Conservation (phyloP, 1,140 invertebrate species). For the Leptinotarsa lineolata region DNA sequence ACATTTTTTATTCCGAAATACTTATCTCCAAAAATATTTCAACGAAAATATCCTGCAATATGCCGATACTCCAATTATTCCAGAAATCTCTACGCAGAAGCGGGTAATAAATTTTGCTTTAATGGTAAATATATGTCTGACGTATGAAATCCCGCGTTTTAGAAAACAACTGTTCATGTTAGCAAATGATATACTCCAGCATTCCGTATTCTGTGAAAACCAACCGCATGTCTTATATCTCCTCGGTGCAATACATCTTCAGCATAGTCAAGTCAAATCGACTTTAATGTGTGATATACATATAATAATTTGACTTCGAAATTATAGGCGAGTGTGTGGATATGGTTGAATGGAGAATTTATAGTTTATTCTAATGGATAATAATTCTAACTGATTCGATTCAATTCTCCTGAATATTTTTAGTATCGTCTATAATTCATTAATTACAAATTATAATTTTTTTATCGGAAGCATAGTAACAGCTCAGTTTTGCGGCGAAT, state of each 20-base stretch:
- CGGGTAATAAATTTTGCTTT: conserved; percentile 23
- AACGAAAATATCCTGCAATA: not conserved
- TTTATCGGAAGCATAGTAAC: no score
- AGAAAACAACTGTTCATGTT: conserved; percentile 24
- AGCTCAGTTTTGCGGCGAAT: no score
- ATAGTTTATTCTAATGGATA: no score
- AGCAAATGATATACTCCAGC: conserved; percentile 25
- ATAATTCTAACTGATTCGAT: no score
- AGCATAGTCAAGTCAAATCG: not conserved
- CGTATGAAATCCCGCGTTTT: conserved; percentile 24
- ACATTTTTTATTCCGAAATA: no score
- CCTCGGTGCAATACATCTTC: conserved; percentile 10
- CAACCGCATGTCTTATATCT: conserved; percentile 18
- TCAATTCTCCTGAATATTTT: no score
- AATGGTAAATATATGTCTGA: conserved; percentile 24
- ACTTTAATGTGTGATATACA: not conserved
- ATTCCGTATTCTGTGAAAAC: conserved; percentile 12
- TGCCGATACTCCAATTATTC: conserved; percentile 12
- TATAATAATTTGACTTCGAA: not conserved
- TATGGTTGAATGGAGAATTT: no score
- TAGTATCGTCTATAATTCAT: no score
- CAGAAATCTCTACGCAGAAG: conserved; percentile 3
- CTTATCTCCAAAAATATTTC: not conserved
- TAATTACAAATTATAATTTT: no score
- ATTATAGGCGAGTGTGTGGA: no score